phyloP scores from a whole-genome alignment of 2,888 invertebrate species.

The Calameuta pallipes region DNA sequence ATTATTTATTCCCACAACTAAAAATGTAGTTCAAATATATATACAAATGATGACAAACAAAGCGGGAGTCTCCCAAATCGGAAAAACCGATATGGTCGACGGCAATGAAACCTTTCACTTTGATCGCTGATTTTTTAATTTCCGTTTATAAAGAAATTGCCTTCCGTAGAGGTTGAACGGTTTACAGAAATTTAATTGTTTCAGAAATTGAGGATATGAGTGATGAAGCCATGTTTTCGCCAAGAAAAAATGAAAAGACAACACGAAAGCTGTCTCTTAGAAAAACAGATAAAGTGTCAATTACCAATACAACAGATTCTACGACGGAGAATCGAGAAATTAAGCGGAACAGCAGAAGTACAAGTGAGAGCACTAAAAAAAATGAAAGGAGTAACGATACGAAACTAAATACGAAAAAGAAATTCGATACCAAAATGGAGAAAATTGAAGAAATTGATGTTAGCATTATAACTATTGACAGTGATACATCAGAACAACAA shows the following conservation, averaged over 20 bases:
- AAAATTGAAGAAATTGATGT: constrained; percentile 10
- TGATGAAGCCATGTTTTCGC: constrained; percentile 37
- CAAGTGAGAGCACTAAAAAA: background rate
- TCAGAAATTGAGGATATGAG: constrained; percentile 27
- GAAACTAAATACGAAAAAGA: background rate
- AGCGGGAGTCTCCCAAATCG: constrained; percentile 39
- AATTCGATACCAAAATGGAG: background rate
- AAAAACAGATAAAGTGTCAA: constrained; percentile 5
- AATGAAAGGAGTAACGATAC: background rate
- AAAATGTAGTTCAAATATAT: background rate
- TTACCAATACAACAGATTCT: background rate
- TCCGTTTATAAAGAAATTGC: constrained; percentile 2
- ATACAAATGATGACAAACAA: constrained; percentile 32
- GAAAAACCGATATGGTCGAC: constrained; percentile 34
- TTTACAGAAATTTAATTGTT: constrained; percentile 21
- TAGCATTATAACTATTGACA: background rate
- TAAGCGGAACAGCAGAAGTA: background rate
- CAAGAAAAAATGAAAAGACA: constrained; percentile 26
- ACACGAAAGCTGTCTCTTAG: constrained; percentile 13
- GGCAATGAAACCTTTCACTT: constrained; percentile 56
- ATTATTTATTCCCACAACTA: background rate
- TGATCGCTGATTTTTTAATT: constrained; percentile 57
- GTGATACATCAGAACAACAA: background rate
- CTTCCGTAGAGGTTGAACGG: constrained; percentile 4
- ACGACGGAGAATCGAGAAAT: background rate